A percentile compares a stretch with the other conserved stretches of the same genome.
Evolutionary conservation across 2,113 vertebrate species (phyloP).

Genomic region (Pandion haliaetus): DNA sequence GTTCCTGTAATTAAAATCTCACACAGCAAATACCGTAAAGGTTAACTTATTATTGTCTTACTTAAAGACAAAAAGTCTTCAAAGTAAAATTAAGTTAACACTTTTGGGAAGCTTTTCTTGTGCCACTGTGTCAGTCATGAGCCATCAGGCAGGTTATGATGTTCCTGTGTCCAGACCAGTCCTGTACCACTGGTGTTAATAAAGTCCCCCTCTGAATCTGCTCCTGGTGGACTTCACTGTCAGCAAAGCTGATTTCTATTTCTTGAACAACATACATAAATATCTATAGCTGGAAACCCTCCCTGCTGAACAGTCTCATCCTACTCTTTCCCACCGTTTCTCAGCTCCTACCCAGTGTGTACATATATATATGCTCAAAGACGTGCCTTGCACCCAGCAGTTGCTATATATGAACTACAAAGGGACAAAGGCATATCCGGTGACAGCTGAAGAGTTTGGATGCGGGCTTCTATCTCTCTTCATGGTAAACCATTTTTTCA

Average conservation of each 20-base stretch:
- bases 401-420: background rate
- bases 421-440: background rate
- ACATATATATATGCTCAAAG: background rate
- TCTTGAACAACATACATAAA: background rate
- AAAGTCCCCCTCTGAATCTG: background rate
- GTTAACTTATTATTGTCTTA: background rate
- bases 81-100: background rate
- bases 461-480: background rate
- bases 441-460: background rate
- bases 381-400: background rate
- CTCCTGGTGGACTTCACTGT: background rate
- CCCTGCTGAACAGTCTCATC: background rate
- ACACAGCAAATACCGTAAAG: background rate
- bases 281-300: background rate
- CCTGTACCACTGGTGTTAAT: background rate
- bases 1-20: background rate
- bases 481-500: background rate
- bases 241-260: background rate
- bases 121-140: accelerated
- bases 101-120: background rate
- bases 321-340: background rate
- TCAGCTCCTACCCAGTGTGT: background rate
- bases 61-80: background rate
- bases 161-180: background rate
- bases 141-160: background rate